Percentiles rank a stretch among this genome's conserved stretches.
phyloP scores from a whole-genome alignment of 2,888 invertebrate genomes.

The Oasisia sp. region DNA sequence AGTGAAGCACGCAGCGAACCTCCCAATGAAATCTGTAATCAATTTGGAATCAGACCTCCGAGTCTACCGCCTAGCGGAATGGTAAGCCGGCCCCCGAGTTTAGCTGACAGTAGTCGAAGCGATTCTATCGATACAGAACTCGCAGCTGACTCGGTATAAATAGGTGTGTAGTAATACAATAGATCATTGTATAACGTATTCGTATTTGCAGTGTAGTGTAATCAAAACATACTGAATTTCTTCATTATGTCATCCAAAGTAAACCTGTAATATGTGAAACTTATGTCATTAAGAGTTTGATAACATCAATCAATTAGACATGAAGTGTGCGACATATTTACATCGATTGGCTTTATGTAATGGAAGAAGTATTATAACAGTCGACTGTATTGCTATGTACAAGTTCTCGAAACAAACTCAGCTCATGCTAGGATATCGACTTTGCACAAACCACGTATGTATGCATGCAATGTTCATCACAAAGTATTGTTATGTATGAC shows the following conservation, averaged over 20 bases:
- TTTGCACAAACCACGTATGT: too few species aligned
- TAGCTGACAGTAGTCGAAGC: background rate
- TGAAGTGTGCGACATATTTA: background rate
- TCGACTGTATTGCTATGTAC: background rate
- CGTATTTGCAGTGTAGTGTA: background rate
- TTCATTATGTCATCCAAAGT: background rate
- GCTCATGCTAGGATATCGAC: background rate
- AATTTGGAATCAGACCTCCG: conserved; percentile 7
- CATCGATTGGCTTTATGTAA: background rate
- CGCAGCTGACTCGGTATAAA: background rate
- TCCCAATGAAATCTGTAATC: background rate
- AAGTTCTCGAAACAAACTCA: background rate
- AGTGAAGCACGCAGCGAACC: background rate
- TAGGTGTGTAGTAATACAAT: background rate
- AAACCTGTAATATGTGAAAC: background rate
- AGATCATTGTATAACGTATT: too few species aligned
- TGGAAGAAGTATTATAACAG: background rate
- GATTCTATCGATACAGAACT: background rate
- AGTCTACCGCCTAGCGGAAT: background rate
- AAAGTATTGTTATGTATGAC: too few species aligned
- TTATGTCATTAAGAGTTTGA: background rate
- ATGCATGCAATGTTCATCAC: too few species aligned
- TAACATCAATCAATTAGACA: background rate
- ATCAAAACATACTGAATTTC: background rate
- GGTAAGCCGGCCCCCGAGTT: background rate